These are phyloP conservation scores for Conopomorpha cramerella DNA, from an alignment of 1,140 invertebrate species.

Conservation along the genomic window DNA sequence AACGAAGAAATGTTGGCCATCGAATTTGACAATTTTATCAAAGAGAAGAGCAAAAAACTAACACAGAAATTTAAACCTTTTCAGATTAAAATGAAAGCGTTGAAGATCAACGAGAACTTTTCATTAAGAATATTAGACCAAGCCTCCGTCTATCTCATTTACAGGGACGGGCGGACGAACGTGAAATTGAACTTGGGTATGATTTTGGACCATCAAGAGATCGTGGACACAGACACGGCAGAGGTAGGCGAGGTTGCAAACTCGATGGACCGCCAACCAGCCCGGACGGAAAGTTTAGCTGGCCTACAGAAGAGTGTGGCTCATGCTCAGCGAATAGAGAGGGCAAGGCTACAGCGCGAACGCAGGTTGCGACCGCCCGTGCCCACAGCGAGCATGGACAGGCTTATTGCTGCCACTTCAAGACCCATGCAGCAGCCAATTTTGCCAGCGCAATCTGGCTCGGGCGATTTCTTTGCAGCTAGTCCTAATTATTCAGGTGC, in stretches of 20 bases:
- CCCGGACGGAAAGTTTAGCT: slow-evolving; percentile 34
- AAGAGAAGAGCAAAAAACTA: slow-evolving; percentile 40
- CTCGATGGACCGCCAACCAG: slow-evolving; percentile 30
- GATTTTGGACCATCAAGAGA: slow-evolving; percentile 43
- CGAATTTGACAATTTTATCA: slow-evolving; percentile 47
- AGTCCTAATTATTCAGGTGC: not conserved
- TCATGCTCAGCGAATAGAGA: slow-evolving; percentile 23
- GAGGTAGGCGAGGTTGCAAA: slow-evolving; percentile 40
- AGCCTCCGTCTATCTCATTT: slow-evolving; percentile 38
- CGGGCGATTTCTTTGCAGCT: not conserved
- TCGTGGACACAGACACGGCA: slow-evolving; percentile 41
- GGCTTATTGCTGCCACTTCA: slow-evolving; percentile 16
- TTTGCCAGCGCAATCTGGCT: too few species aligned
- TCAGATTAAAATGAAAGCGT: slow-evolving; percentile 49
- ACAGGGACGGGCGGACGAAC: slow-evolving; percentile 32
- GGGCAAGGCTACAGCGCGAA: slow-evolving; percentile 19
- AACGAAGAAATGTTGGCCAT: slow-evolving; percentile 50
- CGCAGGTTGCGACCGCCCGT: slow-evolving; percentile 14
- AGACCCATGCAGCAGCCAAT: slow-evolving; percentile 14
- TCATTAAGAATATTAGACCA: slow-evolving; percentile 46
- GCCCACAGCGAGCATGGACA: slow-evolving; percentile 21
- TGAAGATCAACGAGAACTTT: slow-evolving; percentile 48
- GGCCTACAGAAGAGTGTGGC: slow-evolving; percentile 26
- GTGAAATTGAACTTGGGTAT: slow-evolving; percentile 46
- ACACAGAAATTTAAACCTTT: slow-evolving; percentile 42